phyloP scores from a whole-genome alignment of 2,888 invertebrate genomes.

The Opisthograptis luteolata region DNA sequence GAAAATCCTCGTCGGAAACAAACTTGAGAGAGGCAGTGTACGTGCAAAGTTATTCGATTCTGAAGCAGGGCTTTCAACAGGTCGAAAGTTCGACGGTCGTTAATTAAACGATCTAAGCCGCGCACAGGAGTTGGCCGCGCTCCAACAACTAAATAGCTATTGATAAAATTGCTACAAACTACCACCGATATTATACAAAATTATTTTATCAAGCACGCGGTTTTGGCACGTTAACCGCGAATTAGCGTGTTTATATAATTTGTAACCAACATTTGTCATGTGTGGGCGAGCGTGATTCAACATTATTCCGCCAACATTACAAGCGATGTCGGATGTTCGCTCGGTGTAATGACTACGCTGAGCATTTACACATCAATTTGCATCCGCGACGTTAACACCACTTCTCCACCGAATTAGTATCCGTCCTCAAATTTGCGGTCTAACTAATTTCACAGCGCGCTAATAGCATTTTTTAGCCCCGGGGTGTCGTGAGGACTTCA shows the following conservation, averaged over 20 bases:
- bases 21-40: conserved; percentile 48
- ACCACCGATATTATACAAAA: conserved; percentile 58
- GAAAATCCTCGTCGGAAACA: conserved; percentile 57
- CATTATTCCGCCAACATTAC: conserved; percentile 25
- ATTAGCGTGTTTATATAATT: conserved; percentile 65
- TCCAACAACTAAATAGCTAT: conserved; percentile 66
- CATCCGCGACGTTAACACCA: conserved; percentile 54
- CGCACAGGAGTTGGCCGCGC: conserved; percentile 67
- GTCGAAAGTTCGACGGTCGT: conserved; percentile 81
- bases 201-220: conserved; percentile 57
- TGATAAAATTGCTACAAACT: conserved; percentile 77
- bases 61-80: conserved; percentile 80
- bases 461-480: conserved; percentile 62
- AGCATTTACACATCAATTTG: conserved; percentile 60
- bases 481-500: conserved; percentile 67
- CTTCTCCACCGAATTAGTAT: conserved; percentile 56
- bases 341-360: conserved; percentile 44
- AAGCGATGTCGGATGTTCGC: conserved; percentile 28
- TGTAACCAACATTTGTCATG: conserved; percentile 58
- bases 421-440: conserved; percentile 56
- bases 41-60: conserved; percentile 69
- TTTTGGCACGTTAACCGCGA: conserved; percentile 51
- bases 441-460: conserved; percentile 68
- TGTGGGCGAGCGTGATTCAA: conserved; percentile 50
- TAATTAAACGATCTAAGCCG: conserved; percentile 82